These are phyloP conservation scores for Coendou prehensilis DNA, from an alignment of 2,797 vertebrate species.

Conservation along the genomic window DNA sequence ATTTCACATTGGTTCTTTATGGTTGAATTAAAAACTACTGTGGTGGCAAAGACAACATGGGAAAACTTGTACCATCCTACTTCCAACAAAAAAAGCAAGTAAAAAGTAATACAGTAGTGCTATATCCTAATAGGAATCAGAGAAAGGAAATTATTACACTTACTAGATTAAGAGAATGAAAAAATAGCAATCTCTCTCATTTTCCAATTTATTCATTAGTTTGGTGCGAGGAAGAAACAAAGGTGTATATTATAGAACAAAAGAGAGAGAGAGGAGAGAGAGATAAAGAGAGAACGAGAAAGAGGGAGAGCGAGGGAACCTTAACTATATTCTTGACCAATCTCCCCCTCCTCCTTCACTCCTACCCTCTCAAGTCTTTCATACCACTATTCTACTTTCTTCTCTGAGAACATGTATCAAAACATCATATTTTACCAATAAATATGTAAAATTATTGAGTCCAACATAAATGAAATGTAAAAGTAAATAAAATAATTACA, in stretches of 20 bases:
- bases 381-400: background rate
- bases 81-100: background rate
- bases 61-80: background rate
- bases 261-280: too few species aligned
- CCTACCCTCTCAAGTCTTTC: background rate
- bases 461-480: background rate
- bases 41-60: background rate
- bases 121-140: background rate
- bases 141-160: background rate
- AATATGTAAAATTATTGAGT: background rate
- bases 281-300: background rate
- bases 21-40: background rate
- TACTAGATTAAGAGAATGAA: background rate
- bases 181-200: background rate
- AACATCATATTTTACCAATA: background rate
- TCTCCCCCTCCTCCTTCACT: background rate
- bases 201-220: background rate
- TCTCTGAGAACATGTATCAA: background rate
- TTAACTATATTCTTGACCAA: background rate
- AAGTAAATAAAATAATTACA: background rate
- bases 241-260: too few species aligned
- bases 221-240: background rate
- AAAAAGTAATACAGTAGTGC: background rate
- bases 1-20: background rate
- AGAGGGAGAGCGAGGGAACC: background rate